A percentile compares a stretch with the other conserved stretches of the same genome.
Conservation (phyloP, 2,888 invertebrate species). For the Linnaemya vulpina region DNA sequence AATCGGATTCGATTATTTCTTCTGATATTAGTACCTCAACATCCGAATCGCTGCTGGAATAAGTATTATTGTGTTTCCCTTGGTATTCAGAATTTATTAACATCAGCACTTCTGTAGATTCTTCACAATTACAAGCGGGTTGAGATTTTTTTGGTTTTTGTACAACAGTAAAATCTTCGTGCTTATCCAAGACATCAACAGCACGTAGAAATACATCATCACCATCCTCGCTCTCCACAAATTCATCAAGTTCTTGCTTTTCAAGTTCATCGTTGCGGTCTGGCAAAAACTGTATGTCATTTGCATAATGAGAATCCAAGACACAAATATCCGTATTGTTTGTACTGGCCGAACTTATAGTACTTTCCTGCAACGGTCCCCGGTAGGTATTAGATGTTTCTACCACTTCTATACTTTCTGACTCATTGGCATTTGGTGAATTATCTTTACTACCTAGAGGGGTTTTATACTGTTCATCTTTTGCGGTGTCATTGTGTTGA, state of each 20-base stretch:
- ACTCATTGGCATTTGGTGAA: conserved; percentile 66
- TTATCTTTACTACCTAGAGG: conserved; percentile 59
- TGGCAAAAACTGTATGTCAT: conserved; percentile 59
- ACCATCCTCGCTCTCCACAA: conserved; percentile 50
- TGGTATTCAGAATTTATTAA: conserved; percentile 69
- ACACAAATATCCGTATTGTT: conserved; percentile 70
- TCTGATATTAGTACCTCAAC: conserved; percentile 75
- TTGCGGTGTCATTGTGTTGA: conserved; percentile 53
- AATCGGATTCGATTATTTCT: conserved; percentile 73
- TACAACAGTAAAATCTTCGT: conserved; percentile 73
- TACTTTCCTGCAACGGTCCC: conserved; percentile 66
- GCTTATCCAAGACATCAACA: conserved; percentile 64
- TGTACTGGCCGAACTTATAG: conserved; percentile 65
- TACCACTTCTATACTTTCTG: conserved; percentile 74
- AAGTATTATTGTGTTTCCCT: conserved; percentile 59
- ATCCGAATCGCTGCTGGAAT: conserved; percentile 74
- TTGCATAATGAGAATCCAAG: conserved; percentile 67
- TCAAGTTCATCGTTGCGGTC: neutral
- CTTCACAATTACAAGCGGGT: conserved; percentile 68
- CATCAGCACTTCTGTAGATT: conserved; percentile 71
- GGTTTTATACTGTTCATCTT: conserved; percentile 64
- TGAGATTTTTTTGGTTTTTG: conserved; percentile 49
- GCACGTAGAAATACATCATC: conserved; percentile 58
- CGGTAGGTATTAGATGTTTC: conserved; percentile 57
- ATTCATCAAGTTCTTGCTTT: conserved; percentile 42